These are phyloP conservation scores for Chrysodeixis includens DNA, from an alignment of 2,888 invertebrate species.

Conservation along the genomic window DNA sequence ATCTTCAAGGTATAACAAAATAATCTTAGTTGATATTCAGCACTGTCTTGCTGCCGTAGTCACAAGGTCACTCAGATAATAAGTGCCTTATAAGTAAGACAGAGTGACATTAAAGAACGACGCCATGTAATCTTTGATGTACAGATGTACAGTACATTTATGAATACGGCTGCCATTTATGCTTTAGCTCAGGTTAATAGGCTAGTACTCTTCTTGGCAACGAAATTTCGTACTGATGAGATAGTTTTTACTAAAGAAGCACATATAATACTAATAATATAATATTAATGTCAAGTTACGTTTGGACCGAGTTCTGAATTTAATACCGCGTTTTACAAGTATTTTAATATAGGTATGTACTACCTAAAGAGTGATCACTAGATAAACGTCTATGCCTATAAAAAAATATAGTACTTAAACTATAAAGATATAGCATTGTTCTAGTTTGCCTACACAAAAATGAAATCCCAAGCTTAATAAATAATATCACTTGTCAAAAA, in stretches of 20 bases:
- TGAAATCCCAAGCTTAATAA: neutral
- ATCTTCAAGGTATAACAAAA: constrained; percentile 57
- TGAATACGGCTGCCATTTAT: neutral
- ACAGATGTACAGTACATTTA: no score
- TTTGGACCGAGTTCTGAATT: no score
- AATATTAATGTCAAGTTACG: neutral
- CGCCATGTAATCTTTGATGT: no score
- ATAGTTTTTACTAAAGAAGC: no score
- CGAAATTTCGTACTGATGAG: neutral
- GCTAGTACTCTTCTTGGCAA: neutral
- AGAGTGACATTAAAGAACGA: no score
- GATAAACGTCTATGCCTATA: neutral
- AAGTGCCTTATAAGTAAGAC: no score
- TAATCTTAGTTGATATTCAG: constrained; percentile 26
- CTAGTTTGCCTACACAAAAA: neutral
- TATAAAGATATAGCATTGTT: neutral
- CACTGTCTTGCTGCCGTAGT: neutral
- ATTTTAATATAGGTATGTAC: neutral
- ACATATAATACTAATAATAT: neutral
- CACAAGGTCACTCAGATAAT: no score
- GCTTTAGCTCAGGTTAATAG: neutral
- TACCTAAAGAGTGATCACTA: neutral
- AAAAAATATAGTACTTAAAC: neutral
- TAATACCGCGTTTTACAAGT: neutral
- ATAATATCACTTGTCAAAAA: neutral